Percentiles rank a stretch among this genome's conserved stretches.
Conservation (phyloP, 2,888 invertebrate species). For the Drosophila macrospina region DNA sequence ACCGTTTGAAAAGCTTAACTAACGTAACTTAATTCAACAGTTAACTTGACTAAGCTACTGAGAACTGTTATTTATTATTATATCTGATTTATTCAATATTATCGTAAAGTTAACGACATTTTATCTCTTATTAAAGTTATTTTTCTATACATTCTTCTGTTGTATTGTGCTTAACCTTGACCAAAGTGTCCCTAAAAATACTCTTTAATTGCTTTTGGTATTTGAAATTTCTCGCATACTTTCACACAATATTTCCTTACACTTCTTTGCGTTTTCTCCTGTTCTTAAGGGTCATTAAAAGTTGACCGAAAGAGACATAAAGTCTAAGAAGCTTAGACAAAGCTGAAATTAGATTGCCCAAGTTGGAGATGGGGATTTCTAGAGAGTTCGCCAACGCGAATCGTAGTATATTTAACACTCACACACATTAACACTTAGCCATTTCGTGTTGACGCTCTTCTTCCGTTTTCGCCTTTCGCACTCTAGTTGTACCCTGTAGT, state of each 20-base stretch:
- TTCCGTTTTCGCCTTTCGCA: slow-evolving; percentile 20
- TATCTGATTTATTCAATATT: no score
- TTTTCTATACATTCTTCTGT: not conserved
- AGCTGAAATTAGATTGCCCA: slow-evolving; percentile 35
- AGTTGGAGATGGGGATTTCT: slow-evolving; percentile 2
- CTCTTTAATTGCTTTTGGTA: slow-evolving; percentile 6
- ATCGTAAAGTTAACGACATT: not conserved
- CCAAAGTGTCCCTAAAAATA: not conserved
- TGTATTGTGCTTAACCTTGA: slow-evolving; percentile 13
- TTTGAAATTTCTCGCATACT: not conserved
- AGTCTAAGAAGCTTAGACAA: slow-evolving; percentile 42
- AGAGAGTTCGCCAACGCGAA: slow-evolving; percentile 4
- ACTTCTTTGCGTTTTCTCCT: slow-evolving; percentile 6
- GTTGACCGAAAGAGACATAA: slow-evolving; percentile 40
- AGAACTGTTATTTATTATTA: no score
- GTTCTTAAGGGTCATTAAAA: slow-evolving; percentile 29
- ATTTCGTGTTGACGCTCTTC: slow-evolving; percentile 26
- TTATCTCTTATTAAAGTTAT: not conserved
- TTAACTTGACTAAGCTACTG: no score
- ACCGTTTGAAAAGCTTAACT: slow-evolving; percentile 16
- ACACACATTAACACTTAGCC: slow-evolving; percentile 72
- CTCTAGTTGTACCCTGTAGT: slow-evolving; percentile 9
- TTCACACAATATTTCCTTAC: not conserved
- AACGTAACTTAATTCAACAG: not conserved
- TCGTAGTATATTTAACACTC: slow-evolving; percentile 39